These are phyloP conservation scores for Drosophila dunni DNA, from an alignment of 1,140 invertebrate genomes.

Conservation along the genomic window DNA sequence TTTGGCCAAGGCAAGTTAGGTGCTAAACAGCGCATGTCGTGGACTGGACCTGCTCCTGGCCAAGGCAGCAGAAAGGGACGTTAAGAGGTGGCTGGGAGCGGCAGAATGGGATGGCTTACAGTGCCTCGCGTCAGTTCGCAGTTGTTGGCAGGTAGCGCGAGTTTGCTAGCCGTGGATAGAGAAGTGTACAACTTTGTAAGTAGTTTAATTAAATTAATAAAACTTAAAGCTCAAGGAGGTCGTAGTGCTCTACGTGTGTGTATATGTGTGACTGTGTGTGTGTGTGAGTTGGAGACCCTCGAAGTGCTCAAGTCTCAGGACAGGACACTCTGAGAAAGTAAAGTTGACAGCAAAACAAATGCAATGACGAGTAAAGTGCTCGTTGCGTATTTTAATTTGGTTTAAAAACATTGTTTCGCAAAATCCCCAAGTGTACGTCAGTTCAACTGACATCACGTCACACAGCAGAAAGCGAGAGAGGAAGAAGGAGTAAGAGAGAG, in stretches of 20 bases:
- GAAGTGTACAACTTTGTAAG: slow-evolving; percentile 78
- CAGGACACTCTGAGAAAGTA: slow-evolving; percentile 71
- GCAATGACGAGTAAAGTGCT: slow-evolving; percentile 81
- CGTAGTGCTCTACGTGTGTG: slow-evolving; percentile 1
- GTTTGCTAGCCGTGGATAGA: slow-evolving; percentile 68
- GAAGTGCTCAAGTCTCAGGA: slow-evolving; percentile 63
- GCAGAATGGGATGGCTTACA: slow-evolving; percentile 11
- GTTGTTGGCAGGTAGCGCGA: slow-evolving; percentile 40
- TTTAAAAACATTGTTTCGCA: slow-evolving; percentile 82
- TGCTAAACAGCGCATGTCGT: slow-evolving; percentile 80
- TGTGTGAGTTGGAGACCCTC: slow-evolving; percentile 48
- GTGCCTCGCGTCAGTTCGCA: slow-evolving; percentile 40
- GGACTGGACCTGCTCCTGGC: slow-evolving; percentile 28
- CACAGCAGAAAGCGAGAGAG: slow-evolving; percentile 12
- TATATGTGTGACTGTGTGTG: slow-evolving; percentile 15
- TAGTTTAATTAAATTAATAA: slow-evolving; percentile 84
- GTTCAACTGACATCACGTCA: slow-evolving; percentile 76
- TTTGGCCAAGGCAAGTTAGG: slow-evolving; percentile 72
- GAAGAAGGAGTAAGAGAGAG: not conserved
- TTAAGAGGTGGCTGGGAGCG: not conserved
- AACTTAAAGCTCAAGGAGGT: slow-evolving; percentile 70
- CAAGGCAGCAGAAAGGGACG: not conserved
- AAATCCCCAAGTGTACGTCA: slow-evolving; percentile 79
- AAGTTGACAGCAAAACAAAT: slow-evolving; percentile 79
- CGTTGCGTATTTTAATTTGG: slow-evolving; percentile 82